phyloP scores from a whole-genome alignment of 2,113 vertebrate genomes.

The Sminthopsis crassicaudata region DNA sequence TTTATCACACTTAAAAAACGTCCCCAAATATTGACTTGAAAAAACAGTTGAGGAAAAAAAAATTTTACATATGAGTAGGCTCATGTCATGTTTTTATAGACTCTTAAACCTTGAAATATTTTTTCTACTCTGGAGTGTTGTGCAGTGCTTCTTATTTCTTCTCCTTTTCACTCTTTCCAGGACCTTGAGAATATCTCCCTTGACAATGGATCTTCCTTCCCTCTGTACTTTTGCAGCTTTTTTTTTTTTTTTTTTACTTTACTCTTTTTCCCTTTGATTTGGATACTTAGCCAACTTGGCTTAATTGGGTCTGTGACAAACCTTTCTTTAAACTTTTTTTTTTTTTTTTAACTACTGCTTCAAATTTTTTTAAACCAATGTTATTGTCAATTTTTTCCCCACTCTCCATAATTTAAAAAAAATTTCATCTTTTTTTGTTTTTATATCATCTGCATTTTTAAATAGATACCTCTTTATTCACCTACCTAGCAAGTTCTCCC shows the following conservation, averaged over 20 bases:
- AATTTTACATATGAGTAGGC: constrained; percentile 15
- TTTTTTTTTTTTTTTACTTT: too few species aligned
- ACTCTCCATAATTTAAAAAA: neutral
- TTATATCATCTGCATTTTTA: neutral
- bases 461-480: neutral
- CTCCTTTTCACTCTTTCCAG: constrained; percentile 62
- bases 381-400: neutral
- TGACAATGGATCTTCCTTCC: constrained; percentile 56
- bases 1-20: constrained; percentile 9
- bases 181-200: constrained; percentile 58
- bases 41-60: constrained; percentile 46
- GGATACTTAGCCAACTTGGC: constrained; percentile 37
- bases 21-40: constrained; percentile 16
- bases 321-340: neutral
- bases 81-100: neutral
- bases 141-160: constrained; percentile 50
- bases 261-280: constrained; percentile 41
- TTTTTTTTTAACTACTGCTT: neutral
- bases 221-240: constrained; percentile 52
- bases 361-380: neutral
- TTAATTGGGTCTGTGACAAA: neutral
- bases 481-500: neutral
- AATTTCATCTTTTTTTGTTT: too few species aligned
- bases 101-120: constrained; percentile 44
- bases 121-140: constrained; percentile 54